Percentiles rank a stretch among this genome's conserved stretches.
phyloP scores from a whole-genome alignment of 2,113 vertebrate genomes.

The Dascyllus trimaculatus region DNA sequence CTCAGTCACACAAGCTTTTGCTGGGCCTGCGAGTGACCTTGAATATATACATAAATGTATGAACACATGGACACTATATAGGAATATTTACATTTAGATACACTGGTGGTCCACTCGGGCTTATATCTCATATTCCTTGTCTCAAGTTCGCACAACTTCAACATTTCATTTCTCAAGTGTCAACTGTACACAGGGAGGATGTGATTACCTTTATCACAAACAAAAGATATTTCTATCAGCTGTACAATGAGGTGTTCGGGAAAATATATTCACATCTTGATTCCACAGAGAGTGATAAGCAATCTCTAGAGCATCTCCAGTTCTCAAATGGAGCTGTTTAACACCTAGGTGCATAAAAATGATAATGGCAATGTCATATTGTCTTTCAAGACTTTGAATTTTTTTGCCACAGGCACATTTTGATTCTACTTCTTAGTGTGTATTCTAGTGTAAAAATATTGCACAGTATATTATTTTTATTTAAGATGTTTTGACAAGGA shows the following conservation, averaged over 20 bases:
- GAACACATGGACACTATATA: slow-evolving; percentile 63
- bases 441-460: too few species aligned
- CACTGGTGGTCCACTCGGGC: slow-evolving; percentile 24
- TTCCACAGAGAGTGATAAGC: slow-evolving; percentile 16
- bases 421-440: too few species aligned
- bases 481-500: too few species aligned
- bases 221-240: slow-evolving; percentile 5
- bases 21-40: slow-evolving; percentile 66
- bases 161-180: slow-evolving; percentile 52
- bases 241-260: slow-evolving; percentile 8
- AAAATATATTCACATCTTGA: neutral
- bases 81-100: slow-evolving; percentile 77
- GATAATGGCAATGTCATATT: neutral
- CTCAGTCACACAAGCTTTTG: slow-evolving; percentile 62
- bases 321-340: slow-evolving; percentile 10
- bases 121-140: slow-evolving; percentile 23
- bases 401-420: too few species aligned
- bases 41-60: slow-evolving; percentile 78
- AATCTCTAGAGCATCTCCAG: neutral
- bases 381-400: neutral
- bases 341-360: neutral
- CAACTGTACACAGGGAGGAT: slow-evolving; percentile 1
- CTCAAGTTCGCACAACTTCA: slow-evolving; percentile 36
- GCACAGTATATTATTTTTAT: too few species aligned
- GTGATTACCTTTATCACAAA: slow-evolving; percentile 36